Base-by-base conservation (phyloP, 2,888 invertebrate species). In the Saturnia pavonia region DNA sequence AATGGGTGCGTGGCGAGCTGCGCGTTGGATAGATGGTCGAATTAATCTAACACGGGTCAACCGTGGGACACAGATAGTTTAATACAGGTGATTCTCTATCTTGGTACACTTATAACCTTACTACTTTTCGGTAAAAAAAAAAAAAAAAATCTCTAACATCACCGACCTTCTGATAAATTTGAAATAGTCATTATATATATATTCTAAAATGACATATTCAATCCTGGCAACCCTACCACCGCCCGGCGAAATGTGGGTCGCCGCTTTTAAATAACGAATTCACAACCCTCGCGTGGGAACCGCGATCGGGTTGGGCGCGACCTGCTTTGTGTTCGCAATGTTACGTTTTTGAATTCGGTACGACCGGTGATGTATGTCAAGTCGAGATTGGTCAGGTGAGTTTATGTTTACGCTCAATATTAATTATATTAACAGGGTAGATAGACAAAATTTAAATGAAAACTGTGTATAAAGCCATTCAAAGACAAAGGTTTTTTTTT, bases 221-320 rank as follows among this genome's bases (percentile, higher is more conserved):
- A 34, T 3, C 25, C 19, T 63, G 68, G 68, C 68, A 68, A 68
- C 65, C 60, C 68, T 68, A 34, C 34, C 34, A 34, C 34, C 34
- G 40, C 65, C 42, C 25, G 63, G 72, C 71, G 69, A 73, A 76
- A 79, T 77, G 71, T 77, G 71, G 72, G 71, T 72, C 71, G 72
- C 69, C 66, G 68, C 70, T 68, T 74, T 73, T 73, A 73, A 75
- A 74, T 78, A 76, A 79, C 72, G 75, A 75, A 78, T 79, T 76
- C 74, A 71, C 71, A 75, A 72, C 72, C 72, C 69, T 70, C 73
- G 73, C 72, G 72, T 67, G 71, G 71, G 43, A 63, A 71, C 65
- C 67, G 67, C 68, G 68, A 54, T 40, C 68, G 68, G 60, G 54
- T 48, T 19, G 65, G 65, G 40, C 40, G 65, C 34, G 65, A 40